Base-by-base conservation (phyloP, 1,140 invertebrate genomes). In the Aphaenogaster ashmeadi region DNA sequence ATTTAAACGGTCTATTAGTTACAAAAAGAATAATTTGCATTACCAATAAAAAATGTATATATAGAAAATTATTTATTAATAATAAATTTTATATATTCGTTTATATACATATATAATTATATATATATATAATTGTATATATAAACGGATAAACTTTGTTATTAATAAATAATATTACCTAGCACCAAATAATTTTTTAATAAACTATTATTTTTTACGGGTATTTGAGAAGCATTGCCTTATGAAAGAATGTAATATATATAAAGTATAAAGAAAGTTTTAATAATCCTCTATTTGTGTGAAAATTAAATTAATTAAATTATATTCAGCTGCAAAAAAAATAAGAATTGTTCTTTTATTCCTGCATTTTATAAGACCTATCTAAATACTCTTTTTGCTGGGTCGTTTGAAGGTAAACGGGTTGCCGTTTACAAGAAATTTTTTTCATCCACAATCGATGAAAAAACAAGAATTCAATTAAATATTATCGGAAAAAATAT, bases 401-500 rank as follows among this genome's bases (percentile, higher is more conserved):
- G 8, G 56, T 1, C 5, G 8, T 74, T 21, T 36, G 18, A 38
- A 41, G 0, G 13, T 41, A 75, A 56, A 21, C 4, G 4, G 3
- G n/a, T 11, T 6, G 18, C n/a, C 4, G 5, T 21, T 38, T n/a
- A 47, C 9, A 15, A 77, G 36, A 71, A 27, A 36, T 41, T 36
- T 83, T 33, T 58, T 44, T 13, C 0, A 38, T n/a, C 33, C 62
- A 33, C 71, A 52, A 33, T 69, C 6, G 6, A 41, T 38, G 1
- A 3, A 58, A 27, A 72, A 5, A 78, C 11, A 3, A 52, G 15
- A 21, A 54, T 72, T 13, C 54, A 71, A 81, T 88, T 85, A 90
- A 88, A 88, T 90, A 88, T n/a, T 41, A 80, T 90, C 56, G 56
- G 67, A 47, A 60, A 54, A 52, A 79, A 81, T 83, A 52, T 36